phyloP scores from a whole-genome alignment of 1,140 invertebrate genomes.

The Zaprionus camerounensis region DNA sequence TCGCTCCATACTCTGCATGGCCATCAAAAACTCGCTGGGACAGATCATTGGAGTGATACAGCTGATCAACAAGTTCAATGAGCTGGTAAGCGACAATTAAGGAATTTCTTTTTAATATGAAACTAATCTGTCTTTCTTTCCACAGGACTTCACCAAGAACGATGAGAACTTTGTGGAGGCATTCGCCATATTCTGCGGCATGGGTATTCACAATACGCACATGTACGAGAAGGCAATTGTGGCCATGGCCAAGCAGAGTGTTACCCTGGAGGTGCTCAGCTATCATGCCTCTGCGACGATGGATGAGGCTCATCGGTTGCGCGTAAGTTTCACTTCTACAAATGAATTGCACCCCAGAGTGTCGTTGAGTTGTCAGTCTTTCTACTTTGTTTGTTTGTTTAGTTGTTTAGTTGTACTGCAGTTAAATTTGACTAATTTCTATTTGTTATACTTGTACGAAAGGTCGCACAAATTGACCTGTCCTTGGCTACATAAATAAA shows the following conservation, averaged over 20 bases:
- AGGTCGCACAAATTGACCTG: conserved; percentile 30
- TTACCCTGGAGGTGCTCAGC: conserved; percentile 97
- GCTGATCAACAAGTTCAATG: conserved; percentile 96
- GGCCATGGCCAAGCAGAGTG: conserved; percentile 97
- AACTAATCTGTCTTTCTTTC: background rate
- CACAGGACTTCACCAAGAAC: conserved; percentile 91
- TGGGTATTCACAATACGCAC: conserved; percentile 98
- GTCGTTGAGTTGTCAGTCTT: conserved; percentile 6
- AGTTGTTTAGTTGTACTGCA: conserved; percentile 12
- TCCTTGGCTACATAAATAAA: conserved; percentile 29
- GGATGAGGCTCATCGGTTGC: conserved; percentile 93
- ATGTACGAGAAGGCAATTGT: conserved; percentile 98
- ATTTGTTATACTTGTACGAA: conserved; percentile 36
- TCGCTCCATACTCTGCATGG: conserved; percentile 95
- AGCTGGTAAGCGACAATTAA: conserved; percentile 85
- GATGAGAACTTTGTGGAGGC: conserved; percentile 97
- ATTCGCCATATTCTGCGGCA: conserved; percentile 98
- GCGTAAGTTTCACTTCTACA: conserved; percentile 87
- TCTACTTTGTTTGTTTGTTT: background rate
- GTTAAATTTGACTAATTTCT: conserved; percentile 72
- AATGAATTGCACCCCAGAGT: conserved; percentile 46
- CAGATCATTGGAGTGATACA: conserved; percentile 97
- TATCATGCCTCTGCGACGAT: conserved; percentile 97
- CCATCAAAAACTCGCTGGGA: conserved; percentile 94
- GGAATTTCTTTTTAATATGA: background rate